Evolutionary conservation across 1,140 invertebrate genomes (phyloP), one percentile per base, ranked within the genome.

Genomic region (Drosophila punjabiensis): DNA sequence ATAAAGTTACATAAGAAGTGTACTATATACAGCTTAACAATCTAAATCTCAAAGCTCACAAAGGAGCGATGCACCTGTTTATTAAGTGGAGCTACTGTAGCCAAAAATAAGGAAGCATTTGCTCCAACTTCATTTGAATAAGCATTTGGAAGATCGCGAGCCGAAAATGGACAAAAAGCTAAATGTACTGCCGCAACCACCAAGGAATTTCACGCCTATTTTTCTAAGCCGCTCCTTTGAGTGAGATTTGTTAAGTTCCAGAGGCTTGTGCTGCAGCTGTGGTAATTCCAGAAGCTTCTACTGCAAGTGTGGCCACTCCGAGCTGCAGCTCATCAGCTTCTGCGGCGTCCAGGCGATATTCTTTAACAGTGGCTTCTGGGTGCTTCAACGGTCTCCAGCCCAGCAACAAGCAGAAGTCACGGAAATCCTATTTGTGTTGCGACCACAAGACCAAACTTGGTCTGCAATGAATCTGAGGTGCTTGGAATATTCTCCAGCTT

Each of bases 21-120:
- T 13, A 56, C 91, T 7, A 77, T 81, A 14, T 92, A 91, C 43
- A 85, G 87, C 5, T 92, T 92, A 58, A 74, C 83, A 11, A 85
- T n/a, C 80, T 65, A 2, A 73, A 66, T 11, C 76, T 92, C 0
- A 87, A 79, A 16, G 80, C 92, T 60, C 87, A 92, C 62, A 83
- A 74, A 3, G 55, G 64, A 14, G 80, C 78, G 0, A 59, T 77
- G 8, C 91, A 92, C 61, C 55, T 67, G 8, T 68, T 71, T 11
- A 41, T 76, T 0, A 81, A 79, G 33, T 92, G 91, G 53, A 58
- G 76, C 8, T 80, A 55, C 20, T 92, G 91, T 48, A 63, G 68
- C 18, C 91, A 92, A 59, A 41, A 61, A 70, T 92, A 8, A 82
- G 79, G 16, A 71, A 59, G 5, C 62, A 50, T 10, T 59, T 76